These are phyloP conservation scores for Helobdella robusta DNA, from an alignment of 2,888 invertebrate genomes.

Conservation along the genomic window DNA sequence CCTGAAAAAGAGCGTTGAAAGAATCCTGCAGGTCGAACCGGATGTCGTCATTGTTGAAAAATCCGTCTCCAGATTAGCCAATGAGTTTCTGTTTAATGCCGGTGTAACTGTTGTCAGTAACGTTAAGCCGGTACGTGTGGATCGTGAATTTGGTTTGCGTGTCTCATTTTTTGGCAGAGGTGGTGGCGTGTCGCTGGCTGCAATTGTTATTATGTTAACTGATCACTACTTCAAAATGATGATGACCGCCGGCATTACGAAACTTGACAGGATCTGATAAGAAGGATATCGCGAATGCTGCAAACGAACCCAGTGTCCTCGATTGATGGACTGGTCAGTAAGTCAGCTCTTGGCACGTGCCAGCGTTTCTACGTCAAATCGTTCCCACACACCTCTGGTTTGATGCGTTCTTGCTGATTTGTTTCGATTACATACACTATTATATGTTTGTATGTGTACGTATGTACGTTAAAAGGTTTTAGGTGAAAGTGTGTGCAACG, in stretches of 20 bases:
- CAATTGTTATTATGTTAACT: neutral
- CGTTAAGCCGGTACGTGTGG: conserved; percentile 59
- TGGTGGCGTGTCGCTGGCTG: neutral
- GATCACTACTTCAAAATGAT: neutral
- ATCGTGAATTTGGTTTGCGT: neutral
- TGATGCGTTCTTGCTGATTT: no score
- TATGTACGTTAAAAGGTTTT: no score
- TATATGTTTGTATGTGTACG: no score
- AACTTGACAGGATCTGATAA: conserved; percentile 59
- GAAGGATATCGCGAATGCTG: conserved; percentile 66
- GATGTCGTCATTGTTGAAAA: conserved; percentile 81
- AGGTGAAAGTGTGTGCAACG: no score
- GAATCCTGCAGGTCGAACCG: conserved; percentile 69
- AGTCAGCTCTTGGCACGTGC: conserved; percentile 73
- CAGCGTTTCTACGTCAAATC: conserved; percentile 64
- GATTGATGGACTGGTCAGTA: conserved; percentile 66
- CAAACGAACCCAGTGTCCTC: conserved; percentile 75
- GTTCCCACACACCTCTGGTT: no score
- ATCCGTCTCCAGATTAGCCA: conserved; percentile 70
- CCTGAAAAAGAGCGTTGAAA: conserved; percentile 61
- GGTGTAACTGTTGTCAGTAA: conserved; percentile 78
- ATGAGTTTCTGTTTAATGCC: conserved; percentile 68
- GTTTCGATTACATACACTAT: no score
- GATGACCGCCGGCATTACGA: neutral
- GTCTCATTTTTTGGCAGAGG: neutral